Base-by-base conservation (phyloP, 2,888 invertebrate genomes). In the Caradrina kadenii region DNA sequence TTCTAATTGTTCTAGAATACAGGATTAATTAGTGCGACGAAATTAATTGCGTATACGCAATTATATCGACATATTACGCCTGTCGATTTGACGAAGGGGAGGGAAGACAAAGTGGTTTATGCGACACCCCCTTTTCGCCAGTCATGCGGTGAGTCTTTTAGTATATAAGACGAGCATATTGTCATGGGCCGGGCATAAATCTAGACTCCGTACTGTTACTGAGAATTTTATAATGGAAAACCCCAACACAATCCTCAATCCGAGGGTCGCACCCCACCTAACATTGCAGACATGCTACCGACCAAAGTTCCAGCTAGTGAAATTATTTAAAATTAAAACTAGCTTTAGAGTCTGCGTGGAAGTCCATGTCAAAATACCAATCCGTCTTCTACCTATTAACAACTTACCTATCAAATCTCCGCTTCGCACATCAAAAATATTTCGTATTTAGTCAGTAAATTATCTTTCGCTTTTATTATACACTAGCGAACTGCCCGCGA, bases 211-310 rank as follows among this genome's bases (percentile, higher is more conserved):
- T 19, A 15, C 26, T 42, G 54, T 1, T 55, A 31, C 64, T 64
- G 19, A 42, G 54, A 64, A 55, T 49, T 49, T 64, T 10, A 10
- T 64, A 55, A 49, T 49, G 31, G 73, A 13, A 55, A 70, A 70
- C 21, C 69, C 73, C 63, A 39, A 53, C n/a, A 26, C 19, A 31
- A 31, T 21, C n/a, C 3, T 15, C 26, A 8, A n/a, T 0, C 3
- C 39, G 17, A 48, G 39, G 64, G 63, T 70, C 21, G 31, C 60
- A 61, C 61, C 69, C 52, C 19, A 69, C n/a, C 0, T 4, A 3
- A 17, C 53, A n/a, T n/a, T 6, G 11, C 13, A 19, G 17, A 49
- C 35, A 19, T 19, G 19, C 53, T 45, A 22, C 31, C 15, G 13
- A 39, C 17, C 13, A 39, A 39, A 11, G 7, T 1, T 1, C 39